These are phyloP conservation scores for Triplophysa bombifrons DNA, from an alignment of 2,797 vertebrate genomes.

Conservation along the genomic window DNA sequence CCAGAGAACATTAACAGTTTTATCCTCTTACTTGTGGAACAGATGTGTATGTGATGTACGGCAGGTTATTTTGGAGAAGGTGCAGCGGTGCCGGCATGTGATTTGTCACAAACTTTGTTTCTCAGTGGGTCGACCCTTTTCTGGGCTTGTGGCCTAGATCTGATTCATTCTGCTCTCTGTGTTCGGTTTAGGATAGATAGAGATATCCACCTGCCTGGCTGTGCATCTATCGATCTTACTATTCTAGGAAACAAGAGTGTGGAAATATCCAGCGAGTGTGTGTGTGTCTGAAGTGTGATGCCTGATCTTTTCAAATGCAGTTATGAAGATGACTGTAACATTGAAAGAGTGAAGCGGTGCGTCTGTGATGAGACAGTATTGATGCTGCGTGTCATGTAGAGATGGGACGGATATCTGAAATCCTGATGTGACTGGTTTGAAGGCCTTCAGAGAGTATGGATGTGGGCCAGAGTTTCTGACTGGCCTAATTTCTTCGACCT, in stretches of 20 bases:
- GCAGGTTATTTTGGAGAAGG: constrained; percentile 30
- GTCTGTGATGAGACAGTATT: not conserved
- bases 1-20: not conserved
- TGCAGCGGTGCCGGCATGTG: constrained; percentile 51
- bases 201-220: constrained; percentile 53
- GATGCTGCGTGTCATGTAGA: not conserved
- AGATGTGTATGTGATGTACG: not conserved
- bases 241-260: constrained; percentile 53
- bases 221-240: constrained; percentile 39
- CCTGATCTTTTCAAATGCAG: no score
- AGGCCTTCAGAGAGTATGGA: constrained; percentile 40
- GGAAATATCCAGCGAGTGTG: no score
- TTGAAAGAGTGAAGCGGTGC: no score
- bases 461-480: constrained; percentile 58
- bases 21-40: no score
- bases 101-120: constrained; percentile 58
- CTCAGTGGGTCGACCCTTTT: constrained; percentile 56
- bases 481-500: constrained; percentile 67
- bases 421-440: no score
- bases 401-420: no score
- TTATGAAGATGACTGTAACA: no score
- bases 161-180: constrained; percentile 49
- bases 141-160: constrained; percentile 67
- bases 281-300: no score
- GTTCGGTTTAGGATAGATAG: constrained; percentile 40